Evolutionary conservation across 1,140 invertebrate genomes (phyloP).

Genomic region (Solenopsis fugax): DNA sequence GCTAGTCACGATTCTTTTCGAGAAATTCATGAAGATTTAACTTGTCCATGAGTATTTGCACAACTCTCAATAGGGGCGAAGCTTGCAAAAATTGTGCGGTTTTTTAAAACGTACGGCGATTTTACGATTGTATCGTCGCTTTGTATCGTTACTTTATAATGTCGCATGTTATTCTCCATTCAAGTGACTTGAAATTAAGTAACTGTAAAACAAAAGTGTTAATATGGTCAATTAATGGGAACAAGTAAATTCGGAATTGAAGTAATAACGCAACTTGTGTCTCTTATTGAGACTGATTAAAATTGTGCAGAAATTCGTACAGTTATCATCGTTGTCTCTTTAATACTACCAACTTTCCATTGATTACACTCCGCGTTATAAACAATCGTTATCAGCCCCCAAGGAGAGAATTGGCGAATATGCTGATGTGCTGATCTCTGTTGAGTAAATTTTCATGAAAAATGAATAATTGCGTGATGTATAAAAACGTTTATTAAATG

Average conservation of each 20-base stretch:
- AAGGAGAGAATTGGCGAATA: background rate
- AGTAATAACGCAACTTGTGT: conserved; percentile 19
- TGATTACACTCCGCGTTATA: background rate
- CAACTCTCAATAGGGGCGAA: background rate
- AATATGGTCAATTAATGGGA: conserved; percentile 59
- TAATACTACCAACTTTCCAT: background rate
- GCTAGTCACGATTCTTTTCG: background rate
- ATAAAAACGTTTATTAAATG: too few relatives aligned
- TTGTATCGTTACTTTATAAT: background rate
- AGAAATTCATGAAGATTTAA: conserved; percentile 17
- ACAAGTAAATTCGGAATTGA: background rate
- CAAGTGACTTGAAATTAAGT: background rate
- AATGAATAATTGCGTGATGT: too few relatives aligned
- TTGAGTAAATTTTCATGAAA: too few relatives aligned
- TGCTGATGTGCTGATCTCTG: background rate
- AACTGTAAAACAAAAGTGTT: background rate
- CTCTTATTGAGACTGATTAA: conserved; percentile 27
- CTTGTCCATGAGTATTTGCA: background rate
- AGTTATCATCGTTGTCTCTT: background rate
- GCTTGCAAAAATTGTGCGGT: background rate
- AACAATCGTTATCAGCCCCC: background rate
- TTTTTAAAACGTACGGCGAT: background rate
- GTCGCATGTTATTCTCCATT: background rate
- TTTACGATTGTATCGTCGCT: background rate
- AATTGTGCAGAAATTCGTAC: background rate